Evolutionary conservation across 2,113 vertebrate genomes (phyloP).

Genomic region (Etheostoma cragini): DNA sequence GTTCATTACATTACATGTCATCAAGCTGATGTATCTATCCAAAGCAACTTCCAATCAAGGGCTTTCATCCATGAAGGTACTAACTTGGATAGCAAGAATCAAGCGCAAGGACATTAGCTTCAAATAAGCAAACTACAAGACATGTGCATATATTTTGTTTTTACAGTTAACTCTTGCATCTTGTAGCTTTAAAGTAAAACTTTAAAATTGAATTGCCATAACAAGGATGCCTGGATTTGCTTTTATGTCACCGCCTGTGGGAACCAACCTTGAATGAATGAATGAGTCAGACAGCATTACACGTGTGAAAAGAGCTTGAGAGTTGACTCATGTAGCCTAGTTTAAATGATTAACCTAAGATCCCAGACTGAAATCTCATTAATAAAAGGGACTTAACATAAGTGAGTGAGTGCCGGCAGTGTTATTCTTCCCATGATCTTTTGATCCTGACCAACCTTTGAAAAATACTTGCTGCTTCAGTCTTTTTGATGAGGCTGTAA

Average conservation of each 20-base stretch:
- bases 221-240: neutral
- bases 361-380: constrained; percentile 22
- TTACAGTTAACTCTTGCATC: neutral
- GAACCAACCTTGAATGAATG: neutral
- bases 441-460: constrained; percentile 31
- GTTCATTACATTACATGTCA: too few relatives aligned
- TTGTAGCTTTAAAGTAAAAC: neutral
- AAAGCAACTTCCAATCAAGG: too few relatives aligned
- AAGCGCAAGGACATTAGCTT: too few relatives aligned
- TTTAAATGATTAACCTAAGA: neutral
- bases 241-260: neutral
- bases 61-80: too few relatives aligned
- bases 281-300: neutral
- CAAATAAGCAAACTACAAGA: too few relatives aligned
- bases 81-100: too few relatives aligned
- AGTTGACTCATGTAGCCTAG: neutral
- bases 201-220: neutral
- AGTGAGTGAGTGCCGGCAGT: neutral
- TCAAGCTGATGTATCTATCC: too few relatives aligned
- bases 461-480: neutral
- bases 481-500: constrained; percentile 23
- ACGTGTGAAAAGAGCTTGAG: neutral
- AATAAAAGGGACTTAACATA: constrained; percentile 11
- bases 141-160: neutral
- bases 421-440: constrained; percentile 31